A percentile compares a stretch with the other conserved stretches of the same genome.
Conservation (phyloP, 2,888 invertebrate species). For the Spodoptera picta region DNA sequence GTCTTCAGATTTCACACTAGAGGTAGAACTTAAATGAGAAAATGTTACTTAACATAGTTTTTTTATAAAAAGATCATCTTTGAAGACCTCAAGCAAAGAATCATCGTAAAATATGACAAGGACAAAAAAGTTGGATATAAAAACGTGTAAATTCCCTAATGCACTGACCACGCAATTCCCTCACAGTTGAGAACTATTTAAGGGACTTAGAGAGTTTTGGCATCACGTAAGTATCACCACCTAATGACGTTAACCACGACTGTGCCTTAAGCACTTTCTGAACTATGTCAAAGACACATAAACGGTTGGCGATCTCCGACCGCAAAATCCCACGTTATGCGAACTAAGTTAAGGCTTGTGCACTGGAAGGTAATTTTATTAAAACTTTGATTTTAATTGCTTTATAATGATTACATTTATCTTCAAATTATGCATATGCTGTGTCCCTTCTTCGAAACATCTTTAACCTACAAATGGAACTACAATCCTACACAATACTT, state of each 20-base stretch:
- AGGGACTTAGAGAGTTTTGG: slow-evolving; percentile 43
- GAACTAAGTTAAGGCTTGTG: slow-evolving; percentile 37
- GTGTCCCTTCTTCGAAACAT: not conserved
- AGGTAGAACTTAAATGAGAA: too few species aligned
- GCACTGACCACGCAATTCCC: slow-evolving; percentile 18
- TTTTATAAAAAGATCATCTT: too few species aligned
- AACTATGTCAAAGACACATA: slow-evolving; percentile 50
- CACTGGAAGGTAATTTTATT: slow-evolving; percentile 37
- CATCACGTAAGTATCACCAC: slow-evolving; percentile 34
- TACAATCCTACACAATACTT: not conserved
- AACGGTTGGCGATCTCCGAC: slow-evolving; percentile 45
- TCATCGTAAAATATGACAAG: too few species aligned
- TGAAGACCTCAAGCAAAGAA: too few species aligned
- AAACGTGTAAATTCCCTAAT: slow-evolving; percentile 18
- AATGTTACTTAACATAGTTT: too few species aligned
- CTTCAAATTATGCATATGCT: too few species aligned
- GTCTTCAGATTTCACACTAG: too few species aligned
- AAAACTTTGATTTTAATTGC: slow-evolving; percentile 8
- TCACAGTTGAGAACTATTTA: slow-evolving; percentile 39
- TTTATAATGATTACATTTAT: not conserved
- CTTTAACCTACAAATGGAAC: not conserved
- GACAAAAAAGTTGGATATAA: not conserved
- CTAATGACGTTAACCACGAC: slow-evolving; percentile 45
- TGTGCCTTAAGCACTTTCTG: slow-evolving; percentile 38
- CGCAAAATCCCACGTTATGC: slow-evolving; percentile 40